phyloP scores from a whole-genome alignment of 1,140 invertebrate genomes.

The Antheraea mylitta region DNA sequence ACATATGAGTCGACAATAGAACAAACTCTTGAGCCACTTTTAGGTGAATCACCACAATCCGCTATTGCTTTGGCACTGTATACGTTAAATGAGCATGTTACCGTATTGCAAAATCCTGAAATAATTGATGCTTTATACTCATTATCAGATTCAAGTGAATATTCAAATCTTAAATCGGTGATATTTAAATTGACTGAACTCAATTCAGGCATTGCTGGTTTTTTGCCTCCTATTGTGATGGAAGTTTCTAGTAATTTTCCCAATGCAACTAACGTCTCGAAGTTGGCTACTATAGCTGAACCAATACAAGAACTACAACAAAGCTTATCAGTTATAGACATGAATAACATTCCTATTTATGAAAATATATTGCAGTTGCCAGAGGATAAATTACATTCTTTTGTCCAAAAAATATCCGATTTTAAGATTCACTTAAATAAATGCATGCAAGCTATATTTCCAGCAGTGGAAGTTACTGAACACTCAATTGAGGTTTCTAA shows the following conservation, averaged over 20 bases:
- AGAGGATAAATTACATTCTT: constrained; percentile 47
- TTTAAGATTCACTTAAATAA: constrained; percentile 53
- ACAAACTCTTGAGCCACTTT: constrained; percentile 32
- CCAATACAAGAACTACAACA: constrained; percentile 66
- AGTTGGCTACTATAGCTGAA: constrained; percentile 62
- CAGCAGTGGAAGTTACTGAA: constrained; percentile 42
- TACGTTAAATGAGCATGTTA: constrained; percentile 53
- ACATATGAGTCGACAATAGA: constrained; percentile 34
- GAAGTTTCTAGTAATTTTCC: constrained; percentile 43
- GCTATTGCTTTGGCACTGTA: constrained; percentile 42
- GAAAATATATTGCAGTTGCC: constrained; percentile 53
- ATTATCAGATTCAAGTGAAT: constrained; percentile 51
- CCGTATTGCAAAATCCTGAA: constrained; percentile 52
- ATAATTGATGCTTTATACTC: constrained; percentile 52
- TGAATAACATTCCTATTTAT: constrained; percentile 53
- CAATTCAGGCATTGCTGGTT: constrained; percentile 57
- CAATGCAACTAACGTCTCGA: constrained; percentile 32
- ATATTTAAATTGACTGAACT: constrained; percentile 54
- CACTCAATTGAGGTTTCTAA: constrained; percentile 45
- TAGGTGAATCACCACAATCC: constrained; percentile 27
- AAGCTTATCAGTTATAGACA: constrained; percentile 54
- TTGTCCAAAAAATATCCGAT: constrained; percentile 40
- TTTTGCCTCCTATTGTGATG: constrained; percentile 51
- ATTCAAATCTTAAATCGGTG: constrained; percentile 56
- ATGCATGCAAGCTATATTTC: constrained; percentile 42